A percentile compares a stretch with the other conserved stretches of the same genome.
phyloP scores from a whole-genome alignment of 2,888 invertebrate species.

The Scaptomyza cyrtandrae region DNA sequence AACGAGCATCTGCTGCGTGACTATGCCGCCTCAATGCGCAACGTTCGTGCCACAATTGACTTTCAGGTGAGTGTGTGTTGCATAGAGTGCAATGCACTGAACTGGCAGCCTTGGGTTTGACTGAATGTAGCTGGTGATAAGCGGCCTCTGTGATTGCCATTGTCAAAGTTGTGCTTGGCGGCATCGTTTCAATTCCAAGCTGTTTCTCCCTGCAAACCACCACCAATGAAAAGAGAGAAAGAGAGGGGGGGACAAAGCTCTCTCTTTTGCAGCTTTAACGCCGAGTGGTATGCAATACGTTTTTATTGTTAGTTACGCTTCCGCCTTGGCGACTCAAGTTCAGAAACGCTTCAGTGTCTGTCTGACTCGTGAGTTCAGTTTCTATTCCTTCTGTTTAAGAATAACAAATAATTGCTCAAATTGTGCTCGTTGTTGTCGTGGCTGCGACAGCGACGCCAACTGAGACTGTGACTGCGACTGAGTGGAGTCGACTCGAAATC shows the following conservation, averaged over 20 bases:
- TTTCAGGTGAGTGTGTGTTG: conserved; percentile 86
- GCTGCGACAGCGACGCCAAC: conserved; percentile 22
- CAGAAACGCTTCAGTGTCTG: conserved; percentile 63
- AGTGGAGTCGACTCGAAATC: conserved; percentile 71
- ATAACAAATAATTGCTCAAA: conserved; percentile 81
- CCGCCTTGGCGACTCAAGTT: conserved; percentile 57
- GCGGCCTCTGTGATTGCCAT: conserved; percentile 59
- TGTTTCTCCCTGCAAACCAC: conserved; percentile 62
- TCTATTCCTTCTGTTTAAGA: conserved; percentile 38
- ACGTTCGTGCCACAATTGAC: conserved; percentile 88
- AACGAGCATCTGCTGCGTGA: conserved; percentile 88
- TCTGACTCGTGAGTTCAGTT: conserved; percentile 44
- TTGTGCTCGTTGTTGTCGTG: conserved; percentile 33
- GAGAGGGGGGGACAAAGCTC: conserved; percentile 19
- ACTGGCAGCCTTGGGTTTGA: conserved; percentile 9
- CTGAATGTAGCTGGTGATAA: conserved; percentile 23
- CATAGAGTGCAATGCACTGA: conserved; percentile 26
- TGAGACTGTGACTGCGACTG: conserved; percentile 30
- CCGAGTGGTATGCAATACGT: conserved; percentile 69
- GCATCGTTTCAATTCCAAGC: conserved; percentile 55
- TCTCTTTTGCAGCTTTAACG: conserved; percentile 31
- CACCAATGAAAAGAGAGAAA: conserved; percentile 19
- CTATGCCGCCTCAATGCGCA: conserved; percentile 89
- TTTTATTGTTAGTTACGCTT: conserved; percentile 43
- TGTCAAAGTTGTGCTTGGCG: conserved; percentile 51